Base-by-base conservation (phyloP, 2,113 vertebrate genomes). In the Eolophus roseicapilla region DNA sequence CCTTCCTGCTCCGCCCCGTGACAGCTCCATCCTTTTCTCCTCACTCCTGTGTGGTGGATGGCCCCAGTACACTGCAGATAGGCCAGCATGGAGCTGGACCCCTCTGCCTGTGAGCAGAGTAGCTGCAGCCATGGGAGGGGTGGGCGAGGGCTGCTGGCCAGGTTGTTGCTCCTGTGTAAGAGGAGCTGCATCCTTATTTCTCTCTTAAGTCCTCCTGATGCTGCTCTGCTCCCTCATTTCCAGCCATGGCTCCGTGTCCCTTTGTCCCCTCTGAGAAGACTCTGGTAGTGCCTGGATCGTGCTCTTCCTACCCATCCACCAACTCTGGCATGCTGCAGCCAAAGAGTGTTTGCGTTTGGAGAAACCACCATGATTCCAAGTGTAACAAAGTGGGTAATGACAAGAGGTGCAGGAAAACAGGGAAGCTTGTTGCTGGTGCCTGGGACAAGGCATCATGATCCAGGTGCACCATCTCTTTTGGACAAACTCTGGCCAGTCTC, bases 61-160 rank as follows among this genome's bases (percentile, higher is more conserved):
- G 27, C 43, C 11, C 5, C 2, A 2, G 23, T 7, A 13, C 16
- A 11, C 11, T 5, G 10, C 4, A 12, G n/a, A 68, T 21, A 39
- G 41, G 8, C 13, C 2, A 3, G 3, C 2, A 0, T 27, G 17
- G 24, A 28, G 12, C 49, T 50, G 8, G 7, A 57, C 21, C 41
- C 35, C 35, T 46, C 23, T 1, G 1, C 10, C 28, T 13, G 5
- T 5, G 13, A 15, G 20, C n/a, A 5, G 33, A 3, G 2, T n/a
- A 47, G 10, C 20, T 1, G 8, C 6, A 6, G 13, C 63, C 5
- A 1, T 0, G 63, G n/a, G 11, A 53, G 27, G 21, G 27, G 3
- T 8, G 27, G 4, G 15, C 5, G 0, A 13, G 10, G 5, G 41
- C 62, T 44, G n/a, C 7, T 0, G 3, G 20, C 0, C 1, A 0